Evolutionary conservation across 1,140 invertebrate species (phyloP).

Genomic region (Drosophila pruinosa): DNA sequence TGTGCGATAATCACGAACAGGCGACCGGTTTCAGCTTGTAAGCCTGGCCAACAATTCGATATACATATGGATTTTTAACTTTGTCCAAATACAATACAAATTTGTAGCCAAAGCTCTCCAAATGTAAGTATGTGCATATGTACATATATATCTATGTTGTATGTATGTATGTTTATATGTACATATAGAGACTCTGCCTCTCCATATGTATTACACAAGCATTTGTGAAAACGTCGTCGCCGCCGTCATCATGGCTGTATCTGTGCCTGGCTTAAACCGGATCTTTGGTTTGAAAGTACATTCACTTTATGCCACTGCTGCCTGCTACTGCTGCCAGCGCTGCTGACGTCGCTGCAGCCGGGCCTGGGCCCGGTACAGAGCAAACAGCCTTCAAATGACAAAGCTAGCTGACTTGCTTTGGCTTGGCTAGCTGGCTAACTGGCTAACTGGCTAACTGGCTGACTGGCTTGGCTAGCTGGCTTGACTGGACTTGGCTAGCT

Average conservation of each 20-base stretch:
- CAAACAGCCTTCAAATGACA: constrained; percentile 79
- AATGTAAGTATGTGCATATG: constrained; percentile 7
- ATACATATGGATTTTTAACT: constrained; percentile 46
- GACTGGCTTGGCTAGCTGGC: constrained; percentile 14
- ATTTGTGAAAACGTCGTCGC: constrained; percentile 73
- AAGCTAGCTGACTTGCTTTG: constrained; percentile 29
- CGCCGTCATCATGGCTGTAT: constrained; percentile 62
- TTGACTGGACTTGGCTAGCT: constrained; percentile 23
- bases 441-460: constrained; percentile 15
- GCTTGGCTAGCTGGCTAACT: constrained; percentile 18
- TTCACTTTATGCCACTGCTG: constrained; percentile 68
- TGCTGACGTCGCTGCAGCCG: constrained; percentile 34
- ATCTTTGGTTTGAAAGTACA: constrained; percentile 81
- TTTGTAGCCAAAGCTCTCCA: constrained; percentile 52
- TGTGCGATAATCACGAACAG: constrained; percentile 50
- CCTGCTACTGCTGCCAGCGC: constrained; percentile 3
- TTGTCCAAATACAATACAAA: constrained; percentile 49
- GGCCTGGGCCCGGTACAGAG: constrained; percentile 22
- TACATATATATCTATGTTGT: neutral
- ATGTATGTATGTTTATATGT: neutral
- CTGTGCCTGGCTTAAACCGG: constrained; percentile 76
- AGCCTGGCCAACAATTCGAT: constrained; percentile 38
- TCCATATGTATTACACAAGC: constrained; percentile 76
- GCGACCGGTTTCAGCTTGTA: constrained; percentile 48
- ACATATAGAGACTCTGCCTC: constrained; percentile 29